Conservation (phyloP, 2,888 invertebrate genomes). For the Parnassius glacialis region DNA sequence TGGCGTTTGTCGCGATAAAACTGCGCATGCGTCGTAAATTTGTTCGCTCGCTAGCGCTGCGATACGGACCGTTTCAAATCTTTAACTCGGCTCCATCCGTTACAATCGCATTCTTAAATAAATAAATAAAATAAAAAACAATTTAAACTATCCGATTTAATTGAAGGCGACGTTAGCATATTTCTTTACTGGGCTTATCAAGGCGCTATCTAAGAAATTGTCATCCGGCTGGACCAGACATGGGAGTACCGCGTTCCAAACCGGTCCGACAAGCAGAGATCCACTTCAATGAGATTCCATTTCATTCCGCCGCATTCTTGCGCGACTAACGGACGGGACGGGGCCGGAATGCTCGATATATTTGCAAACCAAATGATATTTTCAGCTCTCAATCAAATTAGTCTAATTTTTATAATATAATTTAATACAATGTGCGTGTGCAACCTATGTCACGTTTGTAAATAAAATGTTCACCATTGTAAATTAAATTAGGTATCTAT, state of each 20-base stretch:
- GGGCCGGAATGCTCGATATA: constrained; percentile 46
- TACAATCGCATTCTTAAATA: constrained; percentile 21
- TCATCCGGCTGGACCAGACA: constrained; percentile 61
- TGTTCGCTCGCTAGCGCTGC: constrained; percentile 48
- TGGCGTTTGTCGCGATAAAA: constrained; percentile 43
- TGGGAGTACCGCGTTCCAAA: constrained; percentile 57
- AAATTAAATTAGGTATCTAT: too few relatives aligned
- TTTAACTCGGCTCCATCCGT: constrained; percentile 32
- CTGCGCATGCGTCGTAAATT: constrained; percentile 48
- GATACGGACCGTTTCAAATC: constrained; percentile 35
- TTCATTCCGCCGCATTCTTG: constrained; percentile 78
- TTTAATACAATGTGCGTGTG: too few relatives aligned
- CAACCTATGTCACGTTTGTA: too few relatives aligned
- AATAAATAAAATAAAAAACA: constrained; percentile 22
- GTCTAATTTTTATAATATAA: too few relatives aligned
- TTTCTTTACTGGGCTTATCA: not conserved
- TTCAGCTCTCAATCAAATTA: constrained; percentile 24
- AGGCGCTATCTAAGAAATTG: constrained; percentile 65
- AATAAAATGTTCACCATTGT: too few relatives aligned
- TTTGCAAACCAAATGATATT: constrained; percentile 40
- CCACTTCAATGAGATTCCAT: constrained; percentile 79
- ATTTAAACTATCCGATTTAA: not conserved
- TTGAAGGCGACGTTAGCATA: too few relatives aligned
- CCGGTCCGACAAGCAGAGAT: constrained; percentile 66
- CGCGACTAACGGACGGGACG: constrained; percentile 70